phyloP scores from a whole-genome alignment of 2,797 vertebrate species.

The Cyprinella venusta region DNA sequence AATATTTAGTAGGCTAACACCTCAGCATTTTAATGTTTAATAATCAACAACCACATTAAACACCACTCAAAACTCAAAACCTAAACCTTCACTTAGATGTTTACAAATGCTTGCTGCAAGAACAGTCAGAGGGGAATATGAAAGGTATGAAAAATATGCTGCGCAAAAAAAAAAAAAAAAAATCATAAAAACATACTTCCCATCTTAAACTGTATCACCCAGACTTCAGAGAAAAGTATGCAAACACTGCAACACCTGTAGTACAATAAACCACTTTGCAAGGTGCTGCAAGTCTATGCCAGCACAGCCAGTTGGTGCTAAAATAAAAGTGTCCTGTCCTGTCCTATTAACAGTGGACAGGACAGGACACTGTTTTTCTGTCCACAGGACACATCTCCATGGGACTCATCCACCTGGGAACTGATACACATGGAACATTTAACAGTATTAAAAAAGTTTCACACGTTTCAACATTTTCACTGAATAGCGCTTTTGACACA shows the following conservation, averaged over 20 bases:
- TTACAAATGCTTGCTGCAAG: not conserved
- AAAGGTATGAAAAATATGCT: not conserved
- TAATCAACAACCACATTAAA: not conserved
- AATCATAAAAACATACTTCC: not conserved
- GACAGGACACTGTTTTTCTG: too few relatives aligned
- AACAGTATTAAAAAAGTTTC: too few relatives aligned
- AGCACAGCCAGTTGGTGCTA: too few relatives aligned
- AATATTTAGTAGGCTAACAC: not conserved
- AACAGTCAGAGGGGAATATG: not conserved
- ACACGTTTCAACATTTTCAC: too few relatives aligned
- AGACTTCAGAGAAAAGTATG: not conserved
- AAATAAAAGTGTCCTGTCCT: too few relatives aligned
- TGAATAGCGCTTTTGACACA: too few relatives aligned
- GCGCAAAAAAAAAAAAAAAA: not conserved
- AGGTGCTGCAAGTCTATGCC: too few relatives aligned
- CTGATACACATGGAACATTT: slow-evolving; percentile 9
- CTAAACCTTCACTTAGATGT: not conserved
- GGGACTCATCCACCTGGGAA: too few relatives aligned
- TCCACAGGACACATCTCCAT: too few relatives aligned
- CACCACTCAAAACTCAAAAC: not conserved
- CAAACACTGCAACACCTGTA: not conserved
- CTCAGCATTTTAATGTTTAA: not conserved
- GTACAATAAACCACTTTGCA: not conserved
- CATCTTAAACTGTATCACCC: not conserved
- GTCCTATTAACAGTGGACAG: too few relatives aligned